These are phyloP conservation scores for Mechanitis messenoides DNA, from an alignment of 2,888 invertebrate genomes.

Conservation along the genomic window DNA sequence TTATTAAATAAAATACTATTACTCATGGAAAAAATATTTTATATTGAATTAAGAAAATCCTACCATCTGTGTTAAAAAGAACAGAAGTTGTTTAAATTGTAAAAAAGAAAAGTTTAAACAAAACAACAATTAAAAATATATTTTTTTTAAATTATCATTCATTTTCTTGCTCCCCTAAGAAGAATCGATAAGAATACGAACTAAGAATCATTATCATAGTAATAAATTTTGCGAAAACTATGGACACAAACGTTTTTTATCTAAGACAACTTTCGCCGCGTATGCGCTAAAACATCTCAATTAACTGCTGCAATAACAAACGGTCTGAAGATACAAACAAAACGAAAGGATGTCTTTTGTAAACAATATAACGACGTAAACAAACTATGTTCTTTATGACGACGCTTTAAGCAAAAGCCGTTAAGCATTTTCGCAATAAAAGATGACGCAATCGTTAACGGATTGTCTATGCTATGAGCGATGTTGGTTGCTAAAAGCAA, in stretches of 20 bases:
- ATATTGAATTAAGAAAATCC: slow-evolving; percentile 24
- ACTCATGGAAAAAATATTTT: slow-evolving; percentile 32
- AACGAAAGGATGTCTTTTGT: slow-evolving; percentile 54
- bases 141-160: no score
- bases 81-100: slow-evolving; percentile 6
- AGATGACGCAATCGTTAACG: slow-evolving; percentile 47
- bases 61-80: neutral
- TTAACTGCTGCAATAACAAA: slow-evolving; percentile 49
- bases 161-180: no score
- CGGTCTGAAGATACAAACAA: slow-evolving; percentile 31
- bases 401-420: slow-evolving; percentile 42
- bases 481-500: slow-evolving; percentile 1
- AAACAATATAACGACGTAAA: slow-evolving; percentile 49
- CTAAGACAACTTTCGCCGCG: slow-evolving; percentile 27
- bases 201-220: slow-evolving; percentile 19
- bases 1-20: slow-evolving; percentile 43
- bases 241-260: slow-evolving; percentile 34
- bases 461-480: slow-evolving; percentile 17
- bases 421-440: slow-evolving; percentile 49
- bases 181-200: slow-evolving; percentile 9
- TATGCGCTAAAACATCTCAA: slow-evolving; percentile 37
- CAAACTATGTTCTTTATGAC: slow-evolving; percentile 45
- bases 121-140: neutral
- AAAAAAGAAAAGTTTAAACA: slow-evolving; percentile 2
- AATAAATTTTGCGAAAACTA: slow-evolving; percentile 37